phyloP scores from a whole-genome alignment of 2,888 invertebrate genomes.

The Aspidiotus rigidus region DNA sequence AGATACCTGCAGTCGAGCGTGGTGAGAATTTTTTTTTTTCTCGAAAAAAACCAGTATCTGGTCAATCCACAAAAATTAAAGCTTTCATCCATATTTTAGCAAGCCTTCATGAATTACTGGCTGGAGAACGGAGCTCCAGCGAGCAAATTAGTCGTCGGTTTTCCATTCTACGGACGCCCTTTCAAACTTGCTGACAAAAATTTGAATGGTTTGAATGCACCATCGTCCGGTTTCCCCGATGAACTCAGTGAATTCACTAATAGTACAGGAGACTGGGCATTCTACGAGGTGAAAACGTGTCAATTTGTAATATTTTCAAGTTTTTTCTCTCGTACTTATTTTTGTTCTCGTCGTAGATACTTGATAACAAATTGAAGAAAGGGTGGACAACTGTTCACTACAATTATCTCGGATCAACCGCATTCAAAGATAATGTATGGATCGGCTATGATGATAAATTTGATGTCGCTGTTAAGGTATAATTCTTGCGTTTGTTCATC shows the following conservation, averaged over 20 bases:
- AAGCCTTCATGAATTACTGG: neutral
- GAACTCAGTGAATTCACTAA: neutral
- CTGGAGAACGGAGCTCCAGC: neutral
- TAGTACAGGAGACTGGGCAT: neutral
- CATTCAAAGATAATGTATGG: neutral
- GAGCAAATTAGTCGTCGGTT: neutral
- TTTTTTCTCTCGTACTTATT: neutral
- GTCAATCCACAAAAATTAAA: neutral
- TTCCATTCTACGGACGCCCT: neutral
- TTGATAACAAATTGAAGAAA: neutral
- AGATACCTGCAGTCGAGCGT: conserved; percentile 51
- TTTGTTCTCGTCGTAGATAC: neutral
- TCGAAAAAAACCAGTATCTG: neutral
- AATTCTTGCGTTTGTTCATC: neutral
- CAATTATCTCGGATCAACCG: neutral
- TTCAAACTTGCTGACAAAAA: neutral
- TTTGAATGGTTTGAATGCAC: neutral
- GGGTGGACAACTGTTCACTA: neutral
- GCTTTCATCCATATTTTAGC: neutral
- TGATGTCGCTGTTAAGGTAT: neutral
- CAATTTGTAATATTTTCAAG: neutral
- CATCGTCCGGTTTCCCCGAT: neutral
- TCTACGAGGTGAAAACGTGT: neutral
- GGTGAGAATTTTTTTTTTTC: conserved; percentile 45
- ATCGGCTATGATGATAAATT: neutral